Percentiles rank a stretch among this genome's conserved stretches.
phyloP scores from a whole-genome alignment of 2,888 invertebrate species.

The Parapristionchus giblindavisi region DNA sequence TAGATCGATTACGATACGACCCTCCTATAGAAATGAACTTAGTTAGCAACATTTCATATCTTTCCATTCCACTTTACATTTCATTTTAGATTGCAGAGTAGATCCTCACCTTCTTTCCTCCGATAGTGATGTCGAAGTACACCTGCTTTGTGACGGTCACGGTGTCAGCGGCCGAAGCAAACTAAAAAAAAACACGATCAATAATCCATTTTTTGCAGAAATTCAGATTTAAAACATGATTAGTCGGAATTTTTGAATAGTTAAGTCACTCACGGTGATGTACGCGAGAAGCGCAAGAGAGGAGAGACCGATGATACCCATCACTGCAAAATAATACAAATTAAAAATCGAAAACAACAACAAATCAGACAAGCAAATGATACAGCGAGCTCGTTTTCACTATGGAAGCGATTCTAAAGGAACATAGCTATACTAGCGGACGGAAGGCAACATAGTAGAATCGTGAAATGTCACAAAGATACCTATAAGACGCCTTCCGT shows the following conservation, averaged over 20 bases:
- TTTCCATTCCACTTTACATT: too few relatives aligned
- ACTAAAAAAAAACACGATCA: constrained; percentile 3
- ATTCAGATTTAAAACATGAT: not conserved
- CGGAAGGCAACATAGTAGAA: too few relatives aligned
- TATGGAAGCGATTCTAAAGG: too few relatives aligned
- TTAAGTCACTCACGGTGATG: constrained; percentile 15
- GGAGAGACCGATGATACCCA: constrained; percentile 38
- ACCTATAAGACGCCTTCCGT: constrained; percentile 27
- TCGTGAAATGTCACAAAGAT: constrained; percentile 24
- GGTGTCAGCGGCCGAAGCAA: constrained; percentile 45
- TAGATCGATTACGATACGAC: not conserved
- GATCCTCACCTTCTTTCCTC: constrained; percentile 45
- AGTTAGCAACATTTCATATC: too few relatives aligned
- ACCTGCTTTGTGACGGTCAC: constrained; percentile 54
- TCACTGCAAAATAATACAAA: constrained; percentile 16
- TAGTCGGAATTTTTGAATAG: not conserved
- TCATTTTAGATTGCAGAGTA: not conserved
- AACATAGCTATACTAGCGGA: too few relatives aligned
- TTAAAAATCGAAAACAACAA: not conserved
- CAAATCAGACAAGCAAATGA: constrained; percentile 1
- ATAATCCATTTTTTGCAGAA: not conserved
- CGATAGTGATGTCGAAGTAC: constrained; percentile 52
- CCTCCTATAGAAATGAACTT: too few relatives aligned
- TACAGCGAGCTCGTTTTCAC: too few relatives aligned
- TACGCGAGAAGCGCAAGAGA: constrained; percentile 36